Evolutionary conservation across 2,888 invertebrate species (phyloP), one percentile per base, ranked within the genome.

Genomic region (Synergus laeviventris): DNA sequence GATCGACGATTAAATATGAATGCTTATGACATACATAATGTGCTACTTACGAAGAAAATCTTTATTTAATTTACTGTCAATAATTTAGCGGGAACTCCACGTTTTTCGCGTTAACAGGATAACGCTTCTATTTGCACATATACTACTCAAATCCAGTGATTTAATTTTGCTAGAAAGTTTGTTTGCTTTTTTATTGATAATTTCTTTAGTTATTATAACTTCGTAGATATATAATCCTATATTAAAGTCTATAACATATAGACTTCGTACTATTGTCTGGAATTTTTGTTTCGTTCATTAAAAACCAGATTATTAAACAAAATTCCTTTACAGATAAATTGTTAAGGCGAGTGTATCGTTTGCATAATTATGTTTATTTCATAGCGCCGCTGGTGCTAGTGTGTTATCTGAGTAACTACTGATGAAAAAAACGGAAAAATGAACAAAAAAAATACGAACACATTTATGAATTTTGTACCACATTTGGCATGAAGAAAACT

Each of bases 381-480:
- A 49, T 70, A 49, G 36, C n/a, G n/a, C 38, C 3, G 11, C 7
- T 70, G n/a, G n/a, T 36, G 31, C 31, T n/a, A n/a, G n/a, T 31
- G 36, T 49, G 70, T 54, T 70, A 31, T 70, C 31, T 36, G 36
- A 70, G 31, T 54, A 70, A 49, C 36, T 16, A 54, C 24, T n/a
- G 24, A 24, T 70, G n/a, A 18, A 45, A n/a, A 59, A 49, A 70
- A 70, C 11, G 16, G 39, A 66, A 66, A 64, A 66, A 42, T 2
- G 21, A 70, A 42, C 14, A 39, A 42, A 70, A 49, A 12, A 42
- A 70, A 70, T 49, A 70, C 31, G 31, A 49, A 59, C 24, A 18
- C 49, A 70, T 49, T 70, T 70, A 54, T 54, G 49, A 49, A 54
- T 70, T 70, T 70, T 70, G 49, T 70, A 70, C 14, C 24, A n/a